Evolutionary conservation across 37 sponge, comb jelly and placozoan genomes (phyloP), one percentile per base, ranked within the genome.

Genomic region (Oopsacas minuta): DNA sequence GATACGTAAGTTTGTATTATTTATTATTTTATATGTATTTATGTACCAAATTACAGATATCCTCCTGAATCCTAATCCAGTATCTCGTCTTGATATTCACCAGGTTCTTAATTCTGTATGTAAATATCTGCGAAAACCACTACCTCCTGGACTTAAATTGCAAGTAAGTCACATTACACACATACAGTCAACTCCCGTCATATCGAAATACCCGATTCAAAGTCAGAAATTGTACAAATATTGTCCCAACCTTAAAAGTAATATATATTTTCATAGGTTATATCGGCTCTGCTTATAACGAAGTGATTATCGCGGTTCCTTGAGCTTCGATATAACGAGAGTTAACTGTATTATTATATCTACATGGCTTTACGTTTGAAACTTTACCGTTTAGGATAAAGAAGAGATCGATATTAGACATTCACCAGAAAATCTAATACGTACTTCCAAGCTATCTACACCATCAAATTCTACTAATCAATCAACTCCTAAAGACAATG

Each of bases 1-100:
- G 36, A 94, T 94, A 1, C 25, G 95, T 91, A 82, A 90, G 91
- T 87, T 23, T 3, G n/a, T 22, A 1, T 81, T 28, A 38, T 87
- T 0, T 8, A 36, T 83, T 5, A 25, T 0, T 1, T 23, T 86
- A 37, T 86, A 36, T 30, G 52, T 36, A 1, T 38, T n/a, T 12
- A 38, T 1, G 35, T 38, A 61, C 75, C 75, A 10, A 61, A 61
- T 5, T 61, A 25, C 28, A 61, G 75, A 61, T 61, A 61, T 61
- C 28, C 75, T 61, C 28, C 75, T 61, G 17, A 61, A 61, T 61
- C 30, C 75, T 7, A 61, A 61, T 61, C 28, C 75, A 10, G 32
- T 12, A 3, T 3, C 22, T 61, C 75, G 75, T n/a, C 75, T 34
- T 25, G 75, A 61, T n/a, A 61, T 61, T 12, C 75, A 61, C 75